Evolutionary conservation across 2,797 vertebrate genomes (phyloP).

Genomic region (Amblyraja radiata): DNA sequence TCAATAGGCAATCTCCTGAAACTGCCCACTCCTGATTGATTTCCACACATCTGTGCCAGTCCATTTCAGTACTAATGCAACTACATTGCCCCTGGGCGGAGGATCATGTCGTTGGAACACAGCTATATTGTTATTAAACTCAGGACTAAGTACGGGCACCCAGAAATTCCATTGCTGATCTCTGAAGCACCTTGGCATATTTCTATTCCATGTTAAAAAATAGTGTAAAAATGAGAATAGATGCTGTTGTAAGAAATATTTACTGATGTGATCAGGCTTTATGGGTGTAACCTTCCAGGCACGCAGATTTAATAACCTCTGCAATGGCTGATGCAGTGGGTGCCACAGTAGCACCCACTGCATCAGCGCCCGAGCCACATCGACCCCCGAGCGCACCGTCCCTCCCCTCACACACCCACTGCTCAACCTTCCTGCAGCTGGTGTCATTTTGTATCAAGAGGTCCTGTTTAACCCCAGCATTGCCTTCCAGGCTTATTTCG

Average conservation of each 20-base stretch:
- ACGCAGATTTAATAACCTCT: not conserved
- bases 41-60: not conserved
- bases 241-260: not conserved
- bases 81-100: not conserved
- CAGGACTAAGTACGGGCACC: not conserved
- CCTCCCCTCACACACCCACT: too few relatives aligned
- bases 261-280: not conserved
- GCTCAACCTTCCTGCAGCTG: not conserved
- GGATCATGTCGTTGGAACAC: not conserved
- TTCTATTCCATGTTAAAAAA: not conserved
- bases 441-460: not conserved
- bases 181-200: not conserved
- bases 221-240: not conserved
- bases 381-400: too few relatives aligned
- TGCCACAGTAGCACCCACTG: too few relatives aligned
- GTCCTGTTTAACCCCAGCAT: not conserved
- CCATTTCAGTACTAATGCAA: not conserved
- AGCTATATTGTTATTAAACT: not conserved
- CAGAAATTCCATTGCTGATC: not conserved
- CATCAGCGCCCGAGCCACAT: too few relatives aligned
- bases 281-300: not conserved
- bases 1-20: slow-evolving; percentile 27
- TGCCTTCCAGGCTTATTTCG: not conserved
- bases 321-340: too few relatives aligned
- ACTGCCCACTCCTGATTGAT: not conserved